phyloP scores from a whole-genome alignment of 2,113 vertebrate species.

The Brachyistius frenatus region DNA sequence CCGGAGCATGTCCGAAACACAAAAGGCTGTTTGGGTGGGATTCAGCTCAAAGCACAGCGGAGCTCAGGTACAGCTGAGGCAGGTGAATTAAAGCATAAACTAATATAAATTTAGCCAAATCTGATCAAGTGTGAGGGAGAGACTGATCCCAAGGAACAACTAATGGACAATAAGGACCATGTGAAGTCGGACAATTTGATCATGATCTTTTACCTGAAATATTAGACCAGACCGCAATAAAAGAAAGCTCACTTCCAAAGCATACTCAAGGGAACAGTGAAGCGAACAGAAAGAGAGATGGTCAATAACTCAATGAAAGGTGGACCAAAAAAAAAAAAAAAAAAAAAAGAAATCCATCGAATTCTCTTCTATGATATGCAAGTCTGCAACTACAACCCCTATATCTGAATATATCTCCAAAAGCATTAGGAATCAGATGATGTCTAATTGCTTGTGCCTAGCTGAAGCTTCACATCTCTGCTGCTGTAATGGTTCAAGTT shows the following conservation, averaged over 20 bases:
- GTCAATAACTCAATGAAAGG: neutral
- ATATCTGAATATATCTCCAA: no score
- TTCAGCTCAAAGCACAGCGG: neutral
- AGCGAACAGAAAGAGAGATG: neutral
- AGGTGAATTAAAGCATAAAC: neutral
- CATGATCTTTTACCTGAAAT: constrained; percentile 7
- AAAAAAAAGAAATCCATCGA: neutral
- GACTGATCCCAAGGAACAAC: neutral
- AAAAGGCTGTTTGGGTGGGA: no score
- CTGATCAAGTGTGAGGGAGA: neutral
- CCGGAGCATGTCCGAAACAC: no score
- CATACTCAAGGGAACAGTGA: neutral
- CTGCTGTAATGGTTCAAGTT: no score
- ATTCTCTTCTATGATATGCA: neutral
- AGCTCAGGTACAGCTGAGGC: neutral
- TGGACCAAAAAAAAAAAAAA: neutral
- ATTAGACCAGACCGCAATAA: neutral
- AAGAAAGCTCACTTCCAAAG: neutral
- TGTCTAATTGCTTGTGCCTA: no score
- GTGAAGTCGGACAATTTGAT: constrained; percentile 4
- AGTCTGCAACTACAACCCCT: no score
- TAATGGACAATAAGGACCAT: neutral
- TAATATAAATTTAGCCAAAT: neutral
- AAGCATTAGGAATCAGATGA: no score
- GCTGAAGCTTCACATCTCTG: no score